These are phyloP conservation scores for Vanacampus margaritifer DNA, from an alignment of 2,113 vertebrate species.

Conservation along the genomic window DNA sequence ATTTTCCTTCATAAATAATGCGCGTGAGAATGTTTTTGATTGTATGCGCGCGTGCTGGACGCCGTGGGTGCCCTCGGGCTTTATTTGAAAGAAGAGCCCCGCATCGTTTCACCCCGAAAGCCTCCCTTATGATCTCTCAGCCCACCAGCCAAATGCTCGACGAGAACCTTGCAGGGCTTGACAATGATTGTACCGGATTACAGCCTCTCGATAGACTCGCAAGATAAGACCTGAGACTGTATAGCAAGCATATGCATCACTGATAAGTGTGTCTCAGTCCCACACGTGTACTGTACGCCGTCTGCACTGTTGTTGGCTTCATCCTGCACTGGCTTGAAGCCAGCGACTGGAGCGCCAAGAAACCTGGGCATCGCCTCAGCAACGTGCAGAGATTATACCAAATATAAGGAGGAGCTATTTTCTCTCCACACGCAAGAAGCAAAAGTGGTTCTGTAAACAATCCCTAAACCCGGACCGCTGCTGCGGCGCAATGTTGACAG, in stretches of 20 bases:
- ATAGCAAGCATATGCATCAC: constrained; percentile 10
- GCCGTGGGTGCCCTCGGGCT: constrained; percentile 38
- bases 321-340: constrained; percentile 55
- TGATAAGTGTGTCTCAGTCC: constrained; percentile 19
- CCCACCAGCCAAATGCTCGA: constrained; percentile 29
- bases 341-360: constrained; percentile 43
- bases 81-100: constrained; percentile 30
- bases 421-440: constrained; percentile 39
- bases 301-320: constrained; percentile 63
- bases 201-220: constrained; percentile 10
- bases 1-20: constrained; percentile 69
- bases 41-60: constrained; percentile 33
- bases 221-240: constrained; percentile 6
- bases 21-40: constrained; percentile 34
- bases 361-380: constrained; percentile 59
- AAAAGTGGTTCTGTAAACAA: constrained; percentile 59
- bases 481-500: constrained; percentile 52
- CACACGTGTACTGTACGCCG: constrained; percentile 41
- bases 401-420: constrained; percentile 58
- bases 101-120: constrained; percentile 34
- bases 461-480: constrained; percentile 56
- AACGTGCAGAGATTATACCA: constrained; percentile 65
- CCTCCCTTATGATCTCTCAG: constrained; percentile 24
- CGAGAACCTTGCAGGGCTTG: constrained; percentile 39
- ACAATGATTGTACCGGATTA: constrained; percentile 57